These are phyloP conservation scores for Drosophila peninsularis DNA, from an alignment of 2,888 invertebrate species.

Conservation along the genomic window DNA sequence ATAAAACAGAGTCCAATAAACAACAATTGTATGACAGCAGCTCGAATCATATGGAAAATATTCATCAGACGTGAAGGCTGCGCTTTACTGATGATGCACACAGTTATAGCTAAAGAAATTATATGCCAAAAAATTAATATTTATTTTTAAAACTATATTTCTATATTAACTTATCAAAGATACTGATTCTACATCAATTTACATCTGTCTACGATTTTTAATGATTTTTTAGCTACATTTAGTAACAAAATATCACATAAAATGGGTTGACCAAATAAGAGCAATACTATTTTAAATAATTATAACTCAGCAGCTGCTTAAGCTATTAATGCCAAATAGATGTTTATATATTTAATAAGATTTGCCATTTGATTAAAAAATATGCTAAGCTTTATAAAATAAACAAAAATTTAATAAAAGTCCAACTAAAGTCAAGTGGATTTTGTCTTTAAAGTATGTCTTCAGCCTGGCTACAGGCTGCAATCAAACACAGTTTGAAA, in stretches of 20 bases:
- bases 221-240: background rate
- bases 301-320: background rate
- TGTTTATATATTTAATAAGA: background rate
- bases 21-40: too few species aligned
- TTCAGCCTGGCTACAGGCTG: too few species aligned
- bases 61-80: too few species aligned
- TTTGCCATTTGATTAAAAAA: background rate
- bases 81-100: too few species aligned
- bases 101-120: too few species aligned
- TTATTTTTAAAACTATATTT: background rate
- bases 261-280: background rate
- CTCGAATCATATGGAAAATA: too few species aligned
- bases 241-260: too few species aligned
- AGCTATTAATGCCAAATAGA: background rate
- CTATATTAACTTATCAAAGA: background rate
- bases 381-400: background rate
- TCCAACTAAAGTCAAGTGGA: rapidly evolving
- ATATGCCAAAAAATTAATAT: too few species aligned
- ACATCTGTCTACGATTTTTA: background rate
- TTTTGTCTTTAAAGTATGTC: too few species aligned
- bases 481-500: too few species aligned
- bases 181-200: background rate
- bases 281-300: background rate
- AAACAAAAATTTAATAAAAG: background rate
- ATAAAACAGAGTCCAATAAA: too few species aligned